Base-by-base conservation (phyloP, 2,888 invertebrate species). In the Pachydiplax longipennis region DNA sequence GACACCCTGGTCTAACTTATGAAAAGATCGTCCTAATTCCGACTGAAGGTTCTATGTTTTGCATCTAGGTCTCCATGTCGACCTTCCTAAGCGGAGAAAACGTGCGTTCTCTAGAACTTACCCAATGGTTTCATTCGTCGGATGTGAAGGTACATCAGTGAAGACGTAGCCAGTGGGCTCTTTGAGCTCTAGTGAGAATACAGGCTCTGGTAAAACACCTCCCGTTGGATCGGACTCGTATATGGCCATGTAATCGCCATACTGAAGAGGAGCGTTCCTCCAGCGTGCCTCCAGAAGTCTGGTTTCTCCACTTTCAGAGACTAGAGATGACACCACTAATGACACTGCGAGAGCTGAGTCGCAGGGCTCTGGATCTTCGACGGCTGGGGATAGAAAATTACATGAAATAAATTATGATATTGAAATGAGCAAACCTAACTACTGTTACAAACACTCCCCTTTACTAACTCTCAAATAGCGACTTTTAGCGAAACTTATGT, bases 161-260 rank as follows among this genome's bases (percentile, higher is more conserved):
- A 15, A 35, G n/a, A 61, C 61, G 87, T 25, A 35, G 10, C 87
- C 87, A 61, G 31, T 37, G 37, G 61, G 31, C 37, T 58, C 22
- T 15, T 15, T 12, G 37, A 61, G 61, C 31, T 35, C 31, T 22
- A 61, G 6, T 1, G 87, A 65, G 61, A 37, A 87, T 2, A 87
- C 61, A 12, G 83, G 40, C 25, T 73, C 80, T 8, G 83, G 65
- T 10, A 40, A 80, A 3, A 91, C 40, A 40, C 92, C 91, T 81
- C 92, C 92, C 15, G 92, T 91, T 0, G 93, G 93, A 58, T 93
- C 93, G 83, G 92, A 92, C 87, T 93, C 92, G 92, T 92, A 93
- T 10, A 93, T 92, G 2, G 93, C 93, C 40, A 93, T 92, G 93
- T 93, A 93, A 92, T 93, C 92, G 61, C 93, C 92, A 87, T 91